Base-by-base conservation (phyloP, 2,113 vertebrate genomes). In the Ailurus styani region DNA sequence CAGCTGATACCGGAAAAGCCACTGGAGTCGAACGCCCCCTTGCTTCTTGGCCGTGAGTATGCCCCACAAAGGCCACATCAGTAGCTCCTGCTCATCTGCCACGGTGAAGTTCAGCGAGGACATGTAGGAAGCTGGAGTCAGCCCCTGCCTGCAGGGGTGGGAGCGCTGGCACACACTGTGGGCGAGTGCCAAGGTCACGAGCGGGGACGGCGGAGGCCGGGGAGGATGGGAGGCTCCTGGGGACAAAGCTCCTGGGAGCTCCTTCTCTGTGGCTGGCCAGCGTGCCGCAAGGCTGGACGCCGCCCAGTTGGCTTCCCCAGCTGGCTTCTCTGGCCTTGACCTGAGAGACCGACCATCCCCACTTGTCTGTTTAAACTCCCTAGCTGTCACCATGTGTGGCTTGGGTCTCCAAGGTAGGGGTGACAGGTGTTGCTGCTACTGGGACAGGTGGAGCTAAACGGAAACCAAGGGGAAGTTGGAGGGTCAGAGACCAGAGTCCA, bases 341-440 rank as follows among this genome's bases (percentile, higher is more conserved):
- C 60, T 37, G 1, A 6, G 2, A 1, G 70, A 42, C 29, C 40
- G 3, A 1, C 6, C 0, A 0, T 17, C 25, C 5, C 4, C 17
- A 88, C 66, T 37, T 2, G 2, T 79, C 60, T 40, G 0, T 91
- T 31, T 45, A 45, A 60, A 68, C 40, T 29, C 42, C 60, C 64
- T 47, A 82, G 40, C 11, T 37, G 18, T 42, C 0, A 1, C 6
- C 23, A 0, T 1, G 10, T 18, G 47, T 47, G 42, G 15, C 68
- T 54, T 18, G 21, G 40, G 45, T n/a, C 18, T 18, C 75, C n/a
- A 1, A 10, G 20, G 42, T 0, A 1, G 4, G 42, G 47, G 68
- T 27, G 17, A 5, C 6, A 40, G 7, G 25, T 4, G 0, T 9
- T 9, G 37, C 5, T 17, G 27, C 5, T 5, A 0, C 9, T 0